Evolutionary conservation across 2,888 invertebrate species (phyloP), one percentile per base, ranked within the genome.

Genomic region (Agonopterix heracliana): DNA sequence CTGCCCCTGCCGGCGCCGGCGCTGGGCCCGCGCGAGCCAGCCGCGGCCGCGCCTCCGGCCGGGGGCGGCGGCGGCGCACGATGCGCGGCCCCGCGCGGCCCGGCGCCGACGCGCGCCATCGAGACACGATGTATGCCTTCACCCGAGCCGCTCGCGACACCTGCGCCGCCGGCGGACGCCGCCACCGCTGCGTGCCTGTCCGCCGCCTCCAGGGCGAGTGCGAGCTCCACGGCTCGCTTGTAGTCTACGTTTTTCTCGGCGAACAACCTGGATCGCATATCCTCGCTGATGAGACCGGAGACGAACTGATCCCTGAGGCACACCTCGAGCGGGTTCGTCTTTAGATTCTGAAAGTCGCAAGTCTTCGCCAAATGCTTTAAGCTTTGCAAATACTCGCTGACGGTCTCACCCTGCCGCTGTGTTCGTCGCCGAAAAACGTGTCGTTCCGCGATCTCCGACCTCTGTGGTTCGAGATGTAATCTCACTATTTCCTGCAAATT

Each of bases 401-500:
- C 41, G 2, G 47, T 8, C 44, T 50, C 50, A 35, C 50, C 50
- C 34, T 13, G 41, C 14, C 44, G 44, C 45, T 50, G 46, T 12
- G 45, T 9, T 2, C 49, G 49, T 14, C 45, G 13, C 36, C 45
- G 17, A 17, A 45, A 49, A 10, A 49, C 41, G 41, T 49, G 49
- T n/a, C 49, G 49, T 14, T 49, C 49, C 7, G 49, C 49, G 11
- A 49, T 49, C 17, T 60, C 60, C 5, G 59, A 35, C 13, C 49
- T 41, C 14, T 45, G 35, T 17, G 49, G 45, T 41, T 49, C 45
- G 7, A 60, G 34, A 40, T 60, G 58, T 3, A 54, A 46, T 1
- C 49, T 49, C 1, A 64, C 54, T 11, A 62, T n/a, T 9, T 41
- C 10, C n/a, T 58, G 60, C 4, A 64, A 40, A 1, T 59, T 48